Evolutionary conservation across 2,888 invertebrate genomes (phyloP), one percentile per base, ranked within the genome.

Genomic region (Heliconius hortense): DNA sequence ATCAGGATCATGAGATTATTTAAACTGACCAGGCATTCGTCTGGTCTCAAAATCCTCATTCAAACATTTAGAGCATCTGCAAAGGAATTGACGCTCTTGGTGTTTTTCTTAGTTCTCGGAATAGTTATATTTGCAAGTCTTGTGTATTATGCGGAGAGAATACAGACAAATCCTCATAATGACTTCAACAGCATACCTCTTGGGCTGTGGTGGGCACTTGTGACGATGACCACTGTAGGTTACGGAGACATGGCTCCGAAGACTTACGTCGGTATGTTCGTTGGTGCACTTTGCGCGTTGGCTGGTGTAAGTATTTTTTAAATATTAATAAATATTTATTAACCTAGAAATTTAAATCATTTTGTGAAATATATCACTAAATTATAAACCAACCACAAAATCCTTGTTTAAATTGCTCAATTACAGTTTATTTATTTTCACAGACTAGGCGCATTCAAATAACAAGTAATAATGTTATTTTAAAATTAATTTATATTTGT

Each of bases 241-340:
- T 99, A 99, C 90, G 99, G 99, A 77, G 99, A 99, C 92, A 99
- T 99, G 98, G 98, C 97, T 82, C 99, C 99, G 79, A 99, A 99
- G 92, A 99, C 99, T 64, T 99, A 99, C 90, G 97, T 98, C 80
- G 99, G 99, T 81, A 99, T 99, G 99, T 98, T 99, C 89, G 99
- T 99, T 81, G 99, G 99, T 82, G 98, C 99, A 24, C 95, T 99
- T 70, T 99, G 99, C 93, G 99, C 99, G 79, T 95, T 99, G 82
- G 98, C 99, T 86, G 99, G 99, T 93, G 99, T 99, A 89, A 94
- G 94, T 94, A 86, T 81, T 35, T 13, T 35, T 53, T 21, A 13
- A 21, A 26, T 21, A 11, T 56, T 24, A 43, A 18, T n/a, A 39
- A 39, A 66, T 68, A 48, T 48, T 48, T 68, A 48, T 39, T 26